Evolutionary conservation across 2,888 invertebrate genomes (phyloP), one percentile per base, ranked within the genome.

Genomic region (Eilema griseolum): DNA sequence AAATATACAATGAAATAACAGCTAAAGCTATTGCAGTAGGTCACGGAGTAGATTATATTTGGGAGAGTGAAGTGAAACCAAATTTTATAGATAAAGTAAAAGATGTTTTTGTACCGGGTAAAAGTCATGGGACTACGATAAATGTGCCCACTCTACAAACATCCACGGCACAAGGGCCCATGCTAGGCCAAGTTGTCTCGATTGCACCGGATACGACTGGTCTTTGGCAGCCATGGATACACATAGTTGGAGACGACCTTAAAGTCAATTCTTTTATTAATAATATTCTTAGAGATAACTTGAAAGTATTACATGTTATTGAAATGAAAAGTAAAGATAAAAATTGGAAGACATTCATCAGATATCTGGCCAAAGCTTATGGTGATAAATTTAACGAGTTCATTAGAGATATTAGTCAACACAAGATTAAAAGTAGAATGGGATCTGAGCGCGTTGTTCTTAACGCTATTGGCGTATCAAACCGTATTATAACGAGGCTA

Each of bases 381-480:
- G 81, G 84, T 12, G 78, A 85, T 0, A 88, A 88, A 79, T 89
- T 89, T 57, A 76, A 75, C 2, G 78, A 84, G 0, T 90, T 87
- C 61, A 70, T 90, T 0, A 78, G 76, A 28, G 76, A 83, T n/a
- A 88, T 87, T 0, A 78, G 83, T 46, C 75, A 86, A 8, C 83
- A 85, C 14, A 79, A 78, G 0, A 85, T 92, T 0, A 87, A 84
- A 81, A 91, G 89, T 0, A 82, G 76, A 63, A 61, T 86, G 0
- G 89, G 89, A 0, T 70, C 76, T 0, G 85, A 89, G 67, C 89
- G 88, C 61, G 89, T 88, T 0, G 80, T 92, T 4, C 72, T 90
- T 0, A 89, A 91, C 60, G 86, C 85, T 4, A 83, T 90, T 3
- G 86, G 89, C 3, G 86, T 85, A 0, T 90, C 90, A 0, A 85